A percentile compares a stretch with the other conserved stretches of the same genome.
phyloP scores from a whole-genome alignment of 1,140 invertebrate species.

The Brachionus rubens region DNA sequence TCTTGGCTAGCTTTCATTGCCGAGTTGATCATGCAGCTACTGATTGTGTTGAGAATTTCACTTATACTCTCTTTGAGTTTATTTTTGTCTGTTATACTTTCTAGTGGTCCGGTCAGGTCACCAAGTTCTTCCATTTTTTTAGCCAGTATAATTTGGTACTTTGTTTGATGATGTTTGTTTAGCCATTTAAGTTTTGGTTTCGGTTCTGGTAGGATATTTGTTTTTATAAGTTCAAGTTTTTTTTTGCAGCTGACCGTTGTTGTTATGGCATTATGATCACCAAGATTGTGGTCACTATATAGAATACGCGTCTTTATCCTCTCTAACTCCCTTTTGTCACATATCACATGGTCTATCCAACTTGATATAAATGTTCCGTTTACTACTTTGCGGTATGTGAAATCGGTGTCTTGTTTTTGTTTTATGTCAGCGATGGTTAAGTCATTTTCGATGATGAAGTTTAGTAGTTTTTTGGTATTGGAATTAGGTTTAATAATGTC shows the following conservation, averaged over 20 bases:
- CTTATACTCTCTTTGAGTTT: too few species aligned
- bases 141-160: too few species aligned
- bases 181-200: too few species aligned
- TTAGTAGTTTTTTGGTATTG: not conserved
- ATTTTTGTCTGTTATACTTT: too few species aligned
- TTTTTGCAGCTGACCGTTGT: not conserved
- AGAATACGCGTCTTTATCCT: not conserved
- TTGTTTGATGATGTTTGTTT: too few species aligned
- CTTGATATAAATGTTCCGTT: not conserved
- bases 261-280: not conserved
- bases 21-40: too few species aligned
- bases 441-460: not conserved
- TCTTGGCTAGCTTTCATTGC: too few species aligned
- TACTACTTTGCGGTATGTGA: not conserved
- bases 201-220: too few species aligned
- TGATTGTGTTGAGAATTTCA: too few species aligned
- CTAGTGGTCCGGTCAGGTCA: too few species aligned
- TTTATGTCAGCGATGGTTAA: not conserved
- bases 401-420: not conserved
- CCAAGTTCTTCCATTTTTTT: too few species aligned
- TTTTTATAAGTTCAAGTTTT: too few species aligned
- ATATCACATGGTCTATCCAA: not conserved
- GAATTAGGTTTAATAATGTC: not conserved
- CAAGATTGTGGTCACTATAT: not conserved
- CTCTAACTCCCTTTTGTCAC: not conserved